Conservation (phyloP, 2,113 vertebrate genomes). For the Corydoras sp. region DNA sequence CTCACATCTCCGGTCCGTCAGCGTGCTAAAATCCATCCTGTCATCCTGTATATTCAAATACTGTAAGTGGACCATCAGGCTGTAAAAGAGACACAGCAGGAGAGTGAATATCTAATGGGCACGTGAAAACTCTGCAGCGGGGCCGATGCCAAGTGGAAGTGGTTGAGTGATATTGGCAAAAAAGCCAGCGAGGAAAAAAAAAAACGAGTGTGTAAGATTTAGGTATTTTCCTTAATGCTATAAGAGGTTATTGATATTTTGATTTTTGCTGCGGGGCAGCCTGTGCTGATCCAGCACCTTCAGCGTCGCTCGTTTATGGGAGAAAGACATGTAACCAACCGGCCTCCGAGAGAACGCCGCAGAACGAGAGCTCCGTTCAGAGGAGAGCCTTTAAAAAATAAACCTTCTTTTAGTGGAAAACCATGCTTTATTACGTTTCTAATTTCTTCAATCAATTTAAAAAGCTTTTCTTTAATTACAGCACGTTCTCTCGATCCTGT, state of each 20-base stretch:
- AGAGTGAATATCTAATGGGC: slow-evolving; percentile 63
- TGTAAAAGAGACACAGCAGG: slow-evolving; percentile 46
- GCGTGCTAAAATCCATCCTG: slow-evolving; percentile 10
- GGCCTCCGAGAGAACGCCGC: not conserved
- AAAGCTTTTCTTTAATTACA: too few species aligned
- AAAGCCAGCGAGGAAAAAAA: slow-evolving; percentile 38
- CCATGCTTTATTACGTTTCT: too few species aligned
- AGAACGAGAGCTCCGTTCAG: not conserved
- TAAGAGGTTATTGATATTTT: slow-evolving; percentile 80
- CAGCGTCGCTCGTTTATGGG: slow-evolving; percentile 57
- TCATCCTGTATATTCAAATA: slow-evolving; percentile 57
- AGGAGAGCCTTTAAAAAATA: too few species aligned
- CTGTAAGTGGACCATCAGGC: slow-evolving; percentile 56
- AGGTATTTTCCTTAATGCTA: slow-evolving; percentile 76
- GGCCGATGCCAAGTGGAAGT: slow-evolving; percentile 69
- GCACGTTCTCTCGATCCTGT: too few species aligned
- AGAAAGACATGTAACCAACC: slow-evolving; percentile 49
- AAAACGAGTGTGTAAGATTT: slow-evolving; percentile 69
- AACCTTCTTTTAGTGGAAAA: too few species aligned
- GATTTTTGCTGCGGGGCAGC: slow-evolving; percentile 62
- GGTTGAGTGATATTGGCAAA: slow-evolving; percentile 76
- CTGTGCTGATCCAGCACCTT: slow-evolving; percentile 67
- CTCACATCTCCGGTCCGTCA: slow-evolving; percentile 7
- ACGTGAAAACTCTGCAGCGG: slow-evolving; percentile 63
- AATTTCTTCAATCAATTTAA: too few species aligned